Evolutionary conservation across 2,113 vertebrate species (phyloP).

Genomic region (Rhinoptilus africanus): DNA sequence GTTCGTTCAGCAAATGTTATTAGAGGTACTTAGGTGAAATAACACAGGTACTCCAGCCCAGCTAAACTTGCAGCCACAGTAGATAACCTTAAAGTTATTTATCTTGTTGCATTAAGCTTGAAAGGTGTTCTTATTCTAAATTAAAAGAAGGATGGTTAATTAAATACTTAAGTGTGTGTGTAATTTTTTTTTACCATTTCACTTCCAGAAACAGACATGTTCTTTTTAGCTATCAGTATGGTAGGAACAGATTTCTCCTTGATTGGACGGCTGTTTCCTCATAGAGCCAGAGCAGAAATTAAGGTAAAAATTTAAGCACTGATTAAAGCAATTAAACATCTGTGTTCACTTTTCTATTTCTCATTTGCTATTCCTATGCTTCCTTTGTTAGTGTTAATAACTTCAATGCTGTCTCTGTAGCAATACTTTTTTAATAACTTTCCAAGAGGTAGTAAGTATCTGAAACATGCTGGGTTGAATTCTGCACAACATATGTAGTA

Average conservation of each 20-base stretch:
- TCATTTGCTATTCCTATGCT: background rate
- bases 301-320: slow-evolving; percentile 78
- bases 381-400: background rate
- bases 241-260: slow-evolving; percentile 98
- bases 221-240: slow-evolving; percentile 98
- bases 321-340: background rate
- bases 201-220: slow-evolving; percentile 95
- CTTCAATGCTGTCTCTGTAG: background rate
- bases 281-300: slow-evolving; percentile 91
- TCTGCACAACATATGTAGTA: background rate
- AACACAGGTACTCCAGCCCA: background rate
- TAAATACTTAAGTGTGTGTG: background rate
- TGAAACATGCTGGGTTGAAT: background rate
- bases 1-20: background rate
- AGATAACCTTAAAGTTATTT: background rate
- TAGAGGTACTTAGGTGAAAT: background rate
- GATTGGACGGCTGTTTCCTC: slow-evolving; percentile 95
- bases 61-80: background rate
- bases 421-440: background rate
- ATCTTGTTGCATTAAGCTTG: background rate
- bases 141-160: background rate
- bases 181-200: background rate
- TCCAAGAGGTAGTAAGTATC: background rate
- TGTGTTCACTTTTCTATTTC: background rate
- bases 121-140: background rate